These are phyloP conservation scores for Musca vetustissima DNA, from an alignment of 1,140 invertebrate species.

Conservation along the genomic window DNA sequence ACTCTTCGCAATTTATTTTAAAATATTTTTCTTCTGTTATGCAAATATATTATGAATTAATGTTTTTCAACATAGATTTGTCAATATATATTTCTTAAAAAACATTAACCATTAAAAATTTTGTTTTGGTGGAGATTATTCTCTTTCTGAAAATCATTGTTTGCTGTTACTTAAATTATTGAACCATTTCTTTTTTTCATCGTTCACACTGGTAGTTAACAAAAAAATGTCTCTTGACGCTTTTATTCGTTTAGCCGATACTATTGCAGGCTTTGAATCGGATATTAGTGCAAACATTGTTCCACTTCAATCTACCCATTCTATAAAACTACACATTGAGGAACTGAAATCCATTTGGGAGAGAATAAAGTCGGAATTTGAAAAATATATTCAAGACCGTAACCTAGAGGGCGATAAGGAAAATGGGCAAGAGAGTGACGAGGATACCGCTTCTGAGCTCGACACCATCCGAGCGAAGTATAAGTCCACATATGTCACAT, in stretches of 20 bases:
- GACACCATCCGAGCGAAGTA: background rate
- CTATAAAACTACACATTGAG: background rate
- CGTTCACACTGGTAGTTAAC: too few relatives aligned
- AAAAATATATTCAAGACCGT: background rate
- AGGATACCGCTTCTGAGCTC: background rate
- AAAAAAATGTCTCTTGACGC: background rate
- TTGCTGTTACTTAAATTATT: too few relatives aligned
- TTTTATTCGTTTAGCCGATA: slow-evolving; percentile 1
- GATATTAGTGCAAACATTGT: background rate
- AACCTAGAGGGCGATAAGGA: background rate
- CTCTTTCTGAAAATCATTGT: too few relatives aligned
- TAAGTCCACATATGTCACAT: background rate
- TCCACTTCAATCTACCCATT: background rate
- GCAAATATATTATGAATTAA: too few relatives aligned
- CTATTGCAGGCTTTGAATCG: background rate
- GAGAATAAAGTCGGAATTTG: background rate
- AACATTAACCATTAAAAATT: too few relatives aligned
- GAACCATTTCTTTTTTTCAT: too few relatives aligned
- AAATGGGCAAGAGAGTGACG: background rate
- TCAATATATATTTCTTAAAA: too few relatives aligned
- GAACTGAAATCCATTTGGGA: background rate
- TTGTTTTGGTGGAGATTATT: too few relatives aligned
- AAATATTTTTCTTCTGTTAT: too few relatives aligned
- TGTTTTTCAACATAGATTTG: too few relatives aligned
- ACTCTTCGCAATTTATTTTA: too few relatives aligned